Evolutionary conservation across 2,113 vertebrate genomes (phyloP).

Genomic region (Casuarius casuarius): DNA sequence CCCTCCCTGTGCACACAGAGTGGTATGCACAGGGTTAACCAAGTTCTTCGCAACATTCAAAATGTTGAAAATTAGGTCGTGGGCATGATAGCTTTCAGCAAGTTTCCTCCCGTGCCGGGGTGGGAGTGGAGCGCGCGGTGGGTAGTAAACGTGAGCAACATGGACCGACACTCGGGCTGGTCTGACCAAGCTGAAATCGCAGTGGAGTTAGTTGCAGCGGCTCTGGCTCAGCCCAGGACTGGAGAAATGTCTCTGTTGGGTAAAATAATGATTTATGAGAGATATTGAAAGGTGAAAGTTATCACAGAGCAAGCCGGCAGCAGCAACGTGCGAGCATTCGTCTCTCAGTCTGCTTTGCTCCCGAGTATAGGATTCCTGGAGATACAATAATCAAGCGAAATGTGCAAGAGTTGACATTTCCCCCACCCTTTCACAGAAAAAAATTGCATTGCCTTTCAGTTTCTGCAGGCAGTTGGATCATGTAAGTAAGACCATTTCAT

Average conservation of each 20-base stretch:
- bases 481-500: accelerated
- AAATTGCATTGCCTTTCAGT: neutral
- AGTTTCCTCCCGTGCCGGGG: neutral
- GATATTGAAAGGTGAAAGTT: neutral
- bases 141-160: neutral
- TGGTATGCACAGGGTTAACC: neutral
- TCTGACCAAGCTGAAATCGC: neutral
- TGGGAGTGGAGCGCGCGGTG: accelerated
- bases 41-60: neutral
- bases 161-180: accelerated
- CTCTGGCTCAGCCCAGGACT: neutral
- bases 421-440: neutral
- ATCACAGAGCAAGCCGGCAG: neutral
- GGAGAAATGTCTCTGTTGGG: neutral
- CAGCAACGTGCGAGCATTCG: accelerated
- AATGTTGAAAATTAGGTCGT: neutral
- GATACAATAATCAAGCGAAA: neutral
- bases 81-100: neutral
- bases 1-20: accelerated
- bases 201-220: neutral
- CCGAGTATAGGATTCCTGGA: neutral
- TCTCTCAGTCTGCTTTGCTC: neutral
- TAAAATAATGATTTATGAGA: neutral
- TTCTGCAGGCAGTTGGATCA: neutral
- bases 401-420: neutral